Percentiles rank a stretch among this genome's conserved stretches.
These are phyloP conservation scores for Parus major DNA, from an alignment of 2,113 vertebrate genomes.

Conservation along the genomic window DNA sequence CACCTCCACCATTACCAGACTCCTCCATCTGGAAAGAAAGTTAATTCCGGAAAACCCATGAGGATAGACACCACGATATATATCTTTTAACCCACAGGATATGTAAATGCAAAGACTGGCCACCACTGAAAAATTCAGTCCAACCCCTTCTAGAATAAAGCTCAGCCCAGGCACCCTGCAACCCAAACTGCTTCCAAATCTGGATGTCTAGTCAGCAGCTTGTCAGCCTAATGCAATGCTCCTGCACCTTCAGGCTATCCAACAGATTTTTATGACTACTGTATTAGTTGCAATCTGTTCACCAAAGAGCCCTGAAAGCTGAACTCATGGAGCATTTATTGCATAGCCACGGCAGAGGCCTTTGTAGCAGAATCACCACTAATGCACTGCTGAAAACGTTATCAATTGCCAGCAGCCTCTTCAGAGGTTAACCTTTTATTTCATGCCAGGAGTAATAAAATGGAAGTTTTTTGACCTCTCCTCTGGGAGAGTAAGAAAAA, in stretches of 20 bases:
- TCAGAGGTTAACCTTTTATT: slow-evolving; percentile 9
- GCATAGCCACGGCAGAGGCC: slow-evolving; percentile 2
- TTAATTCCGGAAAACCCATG: not conserved
- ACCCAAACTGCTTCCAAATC: slow-evolving; percentile 10
- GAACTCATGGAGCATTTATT: not conserved
- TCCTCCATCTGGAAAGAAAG: slow-evolving; percentile 44
- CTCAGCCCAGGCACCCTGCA: slow-evolving; percentile 7
- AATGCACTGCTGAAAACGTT: not conserved
- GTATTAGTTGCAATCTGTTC: slow-evolving; percentile 29
- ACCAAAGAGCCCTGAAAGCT: not conserved
- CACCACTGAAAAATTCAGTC: slow-evolving; percentile 11
- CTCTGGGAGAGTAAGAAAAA: not conserved
- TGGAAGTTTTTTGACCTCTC: not conserved
- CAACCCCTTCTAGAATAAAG: slow-evolving; percentile 7
- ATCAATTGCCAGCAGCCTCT: slow-evolving; percentile 13
- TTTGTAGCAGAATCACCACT: not conserved
- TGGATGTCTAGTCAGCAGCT: not conserved
- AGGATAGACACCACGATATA: not conserved
- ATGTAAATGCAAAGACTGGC: not conserved
- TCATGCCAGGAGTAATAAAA: not conserved
- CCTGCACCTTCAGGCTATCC: not conserved
- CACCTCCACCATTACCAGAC: slow-evolving; percentile 37
- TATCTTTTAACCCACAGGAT: not conserved
- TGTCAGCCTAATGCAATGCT: not conserved
- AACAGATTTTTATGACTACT: slow-evolving; percentile 1